Conservation (phyloP, 1,140 invertebrate species). For the Ips typographus region DNA sequence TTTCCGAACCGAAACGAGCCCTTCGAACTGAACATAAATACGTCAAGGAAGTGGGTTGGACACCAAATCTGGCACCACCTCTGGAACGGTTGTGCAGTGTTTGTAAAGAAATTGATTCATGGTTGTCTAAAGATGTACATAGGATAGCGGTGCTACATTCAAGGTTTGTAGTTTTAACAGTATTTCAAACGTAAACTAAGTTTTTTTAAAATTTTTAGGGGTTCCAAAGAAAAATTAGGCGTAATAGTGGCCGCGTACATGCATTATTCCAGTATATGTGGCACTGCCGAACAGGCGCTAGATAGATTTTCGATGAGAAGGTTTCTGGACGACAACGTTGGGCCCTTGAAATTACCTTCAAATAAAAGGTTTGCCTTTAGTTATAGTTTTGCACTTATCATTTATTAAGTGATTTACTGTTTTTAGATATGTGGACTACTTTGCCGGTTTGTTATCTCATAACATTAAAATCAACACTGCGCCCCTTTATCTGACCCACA, state of each 20-base stretch:
- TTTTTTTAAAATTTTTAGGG: constrained; percentile 52
- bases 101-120: constrained; percentile 91
- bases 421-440: constrained; percentile 83
- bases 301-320: constrained; percentile 90
- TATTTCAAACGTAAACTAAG: neutral
- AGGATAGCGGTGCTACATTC: constrained; percentile 84
- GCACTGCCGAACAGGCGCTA: constrained; percentile 82
- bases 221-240: constrained; percentile 76
- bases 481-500: constrained; percentile 82
- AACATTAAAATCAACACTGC: constrained; percentile 83
- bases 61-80: constrained; percentile 81
- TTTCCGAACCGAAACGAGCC: constrained; percentile 67
- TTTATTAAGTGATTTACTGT: constrained; percentile 15
- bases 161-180: constrained; percentile 59
- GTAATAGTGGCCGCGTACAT: constrained; percentile 89
- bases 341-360: constrained; percentile 78
- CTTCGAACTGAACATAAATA: constrained; percentile 62
- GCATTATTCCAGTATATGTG: constrained; percentile 92
- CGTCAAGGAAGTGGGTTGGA: constrained; percentile 80
- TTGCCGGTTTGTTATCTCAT: constrained; percentile 85
- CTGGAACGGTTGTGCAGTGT: constrained; percentile 85
- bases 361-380: constrained; percentile 71
- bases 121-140: constrained; percentile 78
- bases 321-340: constrained; percentile 86
- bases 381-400: constrained; percentile 19